Evolutionary conservation across 2,797 vertebrate genomes (phyloP).

Genomic region (Moxostoma hubbsi): DNA sequence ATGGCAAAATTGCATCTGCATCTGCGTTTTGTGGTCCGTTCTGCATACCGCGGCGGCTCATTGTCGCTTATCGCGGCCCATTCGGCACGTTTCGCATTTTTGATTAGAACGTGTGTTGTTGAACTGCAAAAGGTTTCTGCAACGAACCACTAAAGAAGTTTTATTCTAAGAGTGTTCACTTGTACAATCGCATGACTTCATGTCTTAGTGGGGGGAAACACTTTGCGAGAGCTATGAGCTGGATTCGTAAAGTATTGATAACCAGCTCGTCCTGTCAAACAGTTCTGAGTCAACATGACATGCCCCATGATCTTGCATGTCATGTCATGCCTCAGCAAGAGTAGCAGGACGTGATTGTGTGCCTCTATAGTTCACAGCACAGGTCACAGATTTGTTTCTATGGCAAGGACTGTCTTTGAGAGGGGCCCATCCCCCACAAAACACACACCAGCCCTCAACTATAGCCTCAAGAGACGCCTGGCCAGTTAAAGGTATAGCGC

Average conservation of each 20-base stretch:
- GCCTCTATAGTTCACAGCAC: neutral
- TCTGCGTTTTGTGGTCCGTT: too few relatives aligned
- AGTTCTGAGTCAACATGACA: neutral
- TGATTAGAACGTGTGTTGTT: too few relatives aligned
- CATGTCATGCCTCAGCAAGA: constrained; percentile 31
- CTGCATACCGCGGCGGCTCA: too few relatives aligned
- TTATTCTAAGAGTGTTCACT: too few relatives aligned
- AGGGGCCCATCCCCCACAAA: constrained; percentile 51
- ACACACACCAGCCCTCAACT: constrained; percentile 24
- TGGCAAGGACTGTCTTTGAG: constrained; percentile 32
- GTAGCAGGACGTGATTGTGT: neutral
- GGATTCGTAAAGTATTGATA: constrained; percentile 11
- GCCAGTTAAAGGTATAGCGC: constrained; percentile 47
- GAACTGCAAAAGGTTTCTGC: too few relatives aligned
- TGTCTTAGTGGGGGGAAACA: neutral
- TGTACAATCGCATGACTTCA: neutral
- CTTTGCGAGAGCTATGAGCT: neutral
- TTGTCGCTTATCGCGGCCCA: too few relatives aligned
- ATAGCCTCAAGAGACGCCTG: constrained; percentile 15
- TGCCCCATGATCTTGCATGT: constrained; percentile 17
- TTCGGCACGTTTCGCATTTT: too few relatives aligned
- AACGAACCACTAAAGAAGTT: too few relatives aligned
- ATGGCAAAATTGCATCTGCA: too few relatives aligned
- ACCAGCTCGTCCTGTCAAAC: constrained; percentile 30
- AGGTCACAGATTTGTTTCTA: constrained; percentile 17